A percentile compares a stretch with the other conserved stretches of the same genome.
Evolutionary conservation across 2,888 invertebrate genomes (phyloP).

Genomic region (Lepas anatifera): DNA sequence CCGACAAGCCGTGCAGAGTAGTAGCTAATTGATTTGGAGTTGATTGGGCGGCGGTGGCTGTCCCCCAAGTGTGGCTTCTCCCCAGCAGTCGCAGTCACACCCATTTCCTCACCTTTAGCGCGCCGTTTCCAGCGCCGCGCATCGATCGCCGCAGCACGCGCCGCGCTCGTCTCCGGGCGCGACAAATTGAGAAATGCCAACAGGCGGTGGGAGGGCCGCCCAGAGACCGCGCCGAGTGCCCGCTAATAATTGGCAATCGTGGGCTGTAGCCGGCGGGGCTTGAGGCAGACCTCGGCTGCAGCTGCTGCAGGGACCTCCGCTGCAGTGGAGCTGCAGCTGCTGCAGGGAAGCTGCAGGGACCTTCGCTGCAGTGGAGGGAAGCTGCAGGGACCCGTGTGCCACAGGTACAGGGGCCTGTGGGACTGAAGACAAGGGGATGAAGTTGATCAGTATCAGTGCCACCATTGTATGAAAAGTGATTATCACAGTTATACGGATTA

Average conservation of each 20-base stretch:
- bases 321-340: neutral
- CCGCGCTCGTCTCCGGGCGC: neutral
- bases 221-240: neutral
- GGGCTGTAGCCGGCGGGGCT: neutral
- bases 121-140: too few species aligned
- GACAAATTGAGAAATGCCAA: slow-evolving; percentile 6
- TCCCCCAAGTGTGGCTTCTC: too few species aligned
- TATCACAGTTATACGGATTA: too few species aligned
- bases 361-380: too few species aligned
- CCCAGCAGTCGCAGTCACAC: neutral
- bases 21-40: too few species aligned
- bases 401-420: too few species aligned
- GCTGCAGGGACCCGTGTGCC: too few species aligned
- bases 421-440: too few species aligned
- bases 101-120: too few species aligned
- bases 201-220: neutral
- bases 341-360: neutral
- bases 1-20: neutral
- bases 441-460: too few species aligned
- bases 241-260: neutral
- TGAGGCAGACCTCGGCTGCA: neutral
- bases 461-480: too few species aligned
- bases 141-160: neutral
- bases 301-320: neutral
- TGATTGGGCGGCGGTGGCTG: too few species aligned